Evolutionary conservation across 2,888 invertebrate species (phyloP).

Genomic region (Nymphalis polychloros): DNA sequence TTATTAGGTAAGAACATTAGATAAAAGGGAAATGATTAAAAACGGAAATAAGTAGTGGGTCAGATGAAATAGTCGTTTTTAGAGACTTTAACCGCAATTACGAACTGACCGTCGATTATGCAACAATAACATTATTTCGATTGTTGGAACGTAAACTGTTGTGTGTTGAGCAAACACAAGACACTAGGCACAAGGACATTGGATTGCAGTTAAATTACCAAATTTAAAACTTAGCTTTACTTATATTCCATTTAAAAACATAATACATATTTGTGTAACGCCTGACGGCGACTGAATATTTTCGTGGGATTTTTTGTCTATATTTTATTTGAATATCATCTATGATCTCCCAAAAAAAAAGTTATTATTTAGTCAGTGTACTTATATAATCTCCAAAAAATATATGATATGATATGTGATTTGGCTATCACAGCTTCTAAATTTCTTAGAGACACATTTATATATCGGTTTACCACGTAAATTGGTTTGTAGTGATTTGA

Average conservation of each 20-base stretch:
- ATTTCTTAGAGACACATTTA: no score
- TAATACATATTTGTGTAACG: not conserved
- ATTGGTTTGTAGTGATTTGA: no score
- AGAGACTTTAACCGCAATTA: constrained; percentile 41
- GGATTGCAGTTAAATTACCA: constrained; percentile 19
- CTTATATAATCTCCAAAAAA: no score
- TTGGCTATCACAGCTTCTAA: no score
- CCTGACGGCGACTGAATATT: no score
- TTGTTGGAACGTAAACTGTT: constrained; percentile 38
- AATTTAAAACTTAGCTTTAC: constrained; percentile 4
- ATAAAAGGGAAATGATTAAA: constrained; percentile 20
- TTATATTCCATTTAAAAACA: no score
- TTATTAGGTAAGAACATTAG: no score
- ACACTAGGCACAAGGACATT: constrained; percentile 31
- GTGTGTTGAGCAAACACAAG: constrained; percentile 33
- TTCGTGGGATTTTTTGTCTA: no score
- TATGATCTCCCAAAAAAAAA: not conserved
- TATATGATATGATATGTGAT: no score
- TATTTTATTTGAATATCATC: no score
- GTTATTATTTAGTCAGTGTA: no score
- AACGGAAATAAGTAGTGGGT: constrained; percentile 27
- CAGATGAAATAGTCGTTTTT: constrained; percentile 29
- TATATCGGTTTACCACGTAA: no score
- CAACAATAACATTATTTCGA: constrained; percentile 41
- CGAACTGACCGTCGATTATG: constrained; percentile 37